Evolutionary conservation across 2,888 invertebrate genomes (phyloP).

Genomic region (Steinernema carpocapsae): DNA sequence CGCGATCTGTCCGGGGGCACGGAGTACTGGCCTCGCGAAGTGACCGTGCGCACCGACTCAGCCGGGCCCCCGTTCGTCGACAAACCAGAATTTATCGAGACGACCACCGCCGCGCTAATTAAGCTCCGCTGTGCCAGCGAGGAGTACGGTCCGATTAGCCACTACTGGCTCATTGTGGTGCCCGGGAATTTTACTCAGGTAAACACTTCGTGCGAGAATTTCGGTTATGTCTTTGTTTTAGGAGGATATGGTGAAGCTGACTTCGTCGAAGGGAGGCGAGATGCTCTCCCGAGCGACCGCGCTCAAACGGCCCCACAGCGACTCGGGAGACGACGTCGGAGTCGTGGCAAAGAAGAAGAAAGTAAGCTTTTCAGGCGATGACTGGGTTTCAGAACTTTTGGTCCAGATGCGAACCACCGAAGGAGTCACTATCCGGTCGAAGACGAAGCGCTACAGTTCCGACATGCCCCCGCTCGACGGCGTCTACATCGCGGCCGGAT

Average conservation of each 20-base stretch:
- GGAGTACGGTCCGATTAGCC: constrained; percentile 95
- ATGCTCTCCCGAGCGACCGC: constrained; percentile 50
- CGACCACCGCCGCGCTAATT: constrained; percentile 47
- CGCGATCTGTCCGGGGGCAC: constrained; percentile 50
- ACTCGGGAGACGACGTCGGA: constrained; percentile 17
- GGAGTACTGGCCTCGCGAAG: constrained; percentile 63
- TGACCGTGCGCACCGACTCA: constrained; percentile 58
- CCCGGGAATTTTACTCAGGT: constrained; percentile 76
- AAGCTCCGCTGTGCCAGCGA: constrained; percentile 79
- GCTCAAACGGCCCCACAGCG: constrained; percentile 26
- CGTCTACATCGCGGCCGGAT: constrained; percentile 63
- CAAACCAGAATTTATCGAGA: constrained; percentile 54
- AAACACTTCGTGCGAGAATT: constrained; percentile 13
- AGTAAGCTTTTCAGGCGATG: neutral
- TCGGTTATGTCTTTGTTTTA: constrained; percentile 35
- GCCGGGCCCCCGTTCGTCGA: constrained; percentile 64
- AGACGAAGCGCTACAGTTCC: constrained; percentile 29
- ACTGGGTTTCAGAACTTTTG: neutral
- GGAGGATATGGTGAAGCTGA: constrained; percentile 56
- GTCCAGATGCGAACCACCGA: constrained; percentile 30
- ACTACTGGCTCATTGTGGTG: constrained; percentile 93
- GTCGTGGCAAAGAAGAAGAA: constrained; percentile 20
- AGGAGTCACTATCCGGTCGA: constrained; percentile 22
- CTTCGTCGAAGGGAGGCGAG: constrained; percentile 37
- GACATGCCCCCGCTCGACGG: constrained; percentile 46